These are phyloP conservation scores for Melopsittacus undulatus DNA, from an alignment of 2,797 vertebrate species.

Conservation along the genomic window DNA sequence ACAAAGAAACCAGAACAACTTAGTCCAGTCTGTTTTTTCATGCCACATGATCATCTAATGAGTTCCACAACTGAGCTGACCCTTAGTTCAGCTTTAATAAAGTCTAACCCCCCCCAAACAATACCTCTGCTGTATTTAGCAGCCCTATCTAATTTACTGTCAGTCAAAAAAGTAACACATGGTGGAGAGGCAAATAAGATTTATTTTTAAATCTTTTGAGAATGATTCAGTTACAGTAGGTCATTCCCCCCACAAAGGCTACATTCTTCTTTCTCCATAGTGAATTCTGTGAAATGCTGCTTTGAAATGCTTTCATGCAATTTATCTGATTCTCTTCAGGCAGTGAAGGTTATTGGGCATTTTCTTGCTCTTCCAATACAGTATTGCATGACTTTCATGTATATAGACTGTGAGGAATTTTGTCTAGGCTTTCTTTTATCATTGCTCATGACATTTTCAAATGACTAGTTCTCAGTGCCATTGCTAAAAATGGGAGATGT, in stretches of 20 bases:
- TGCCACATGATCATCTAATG: neutral
- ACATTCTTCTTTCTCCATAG: neutral
- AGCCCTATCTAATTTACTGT: neutral
- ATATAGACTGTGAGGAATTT: neutral
- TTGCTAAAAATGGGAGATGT: neutral
- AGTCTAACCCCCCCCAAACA: neutral
- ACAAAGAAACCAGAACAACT: neutral
- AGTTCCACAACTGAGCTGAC: neutral
- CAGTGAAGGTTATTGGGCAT: neutral
- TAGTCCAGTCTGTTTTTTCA: neutral
- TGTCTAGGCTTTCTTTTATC: neutral
- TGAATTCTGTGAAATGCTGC: neutral
- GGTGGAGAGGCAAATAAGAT: neutral
- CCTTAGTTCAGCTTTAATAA: neutral
- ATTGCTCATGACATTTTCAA: neutral
- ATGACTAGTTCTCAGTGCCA: rapidly evolving
- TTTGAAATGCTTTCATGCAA: neutral
- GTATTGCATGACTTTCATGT: neutral
- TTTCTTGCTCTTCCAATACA: neutral
- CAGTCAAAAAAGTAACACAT: conserved; percentile 5
- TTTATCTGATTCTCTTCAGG: neutral
- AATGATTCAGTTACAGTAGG: neutral
- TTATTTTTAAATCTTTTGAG: neutral
- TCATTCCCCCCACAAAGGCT: neutral
- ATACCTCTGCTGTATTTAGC: neutral